A percentile compares a stretch with the other conserved stretches of the same genome.
Conservation (phyloP, 2,888 invertebrate genomes). For the Eristalinus aeneus region DNA sequence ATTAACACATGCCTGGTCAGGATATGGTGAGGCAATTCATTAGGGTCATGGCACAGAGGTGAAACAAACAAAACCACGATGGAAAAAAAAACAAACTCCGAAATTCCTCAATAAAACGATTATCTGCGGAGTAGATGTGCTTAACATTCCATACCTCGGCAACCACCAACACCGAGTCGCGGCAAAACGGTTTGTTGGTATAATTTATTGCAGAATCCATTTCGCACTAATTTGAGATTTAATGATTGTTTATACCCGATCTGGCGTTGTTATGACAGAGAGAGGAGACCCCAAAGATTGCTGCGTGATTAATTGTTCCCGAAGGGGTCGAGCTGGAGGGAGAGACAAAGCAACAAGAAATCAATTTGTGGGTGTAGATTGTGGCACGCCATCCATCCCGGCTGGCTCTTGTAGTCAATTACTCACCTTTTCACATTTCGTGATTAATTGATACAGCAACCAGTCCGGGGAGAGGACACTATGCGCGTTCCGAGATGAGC, state of each 20-base stretch:
- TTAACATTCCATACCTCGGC: conserved; percentile 54
- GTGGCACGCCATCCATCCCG: conserved; percentile 65
- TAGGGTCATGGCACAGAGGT: no score
- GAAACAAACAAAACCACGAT: not conserved
- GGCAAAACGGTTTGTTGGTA: conserved; percentile 56
- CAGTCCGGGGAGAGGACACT: conserved; percentile 60
- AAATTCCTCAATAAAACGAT: conserved; percentile 69
- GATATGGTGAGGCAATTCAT: conserved; percentile 34
- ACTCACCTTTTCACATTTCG: conserved; percentile 67
- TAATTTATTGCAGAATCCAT: conserved; percentile 69
- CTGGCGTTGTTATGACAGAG: conserved; percentile 61
- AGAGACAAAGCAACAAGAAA: conserved; percentile 45
- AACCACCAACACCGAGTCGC: conserved; percentile 21
- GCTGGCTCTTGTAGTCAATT: conserved; percentile 64
- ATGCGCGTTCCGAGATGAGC: conserved; percentile 47
- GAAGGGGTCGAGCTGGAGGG: conserved; percentile 30
- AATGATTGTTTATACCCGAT: conserved; percentile 58
- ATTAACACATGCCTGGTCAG: conserved; percentile 48
- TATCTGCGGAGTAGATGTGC: conserved; percentile 52
- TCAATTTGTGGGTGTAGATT: conserved; percentile 70
- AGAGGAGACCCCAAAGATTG: conserved; percentile 37
- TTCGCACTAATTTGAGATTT: conserved; percentile 70
- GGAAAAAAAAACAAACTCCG: not conserved
- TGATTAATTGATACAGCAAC: conserved; percentile 57
- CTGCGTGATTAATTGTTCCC: conserved; percentile 62